Evolutionary conservation across 2,888 invertebrate genomes (phyloP).

Genomic region (Diarsia rubi): DNA sequence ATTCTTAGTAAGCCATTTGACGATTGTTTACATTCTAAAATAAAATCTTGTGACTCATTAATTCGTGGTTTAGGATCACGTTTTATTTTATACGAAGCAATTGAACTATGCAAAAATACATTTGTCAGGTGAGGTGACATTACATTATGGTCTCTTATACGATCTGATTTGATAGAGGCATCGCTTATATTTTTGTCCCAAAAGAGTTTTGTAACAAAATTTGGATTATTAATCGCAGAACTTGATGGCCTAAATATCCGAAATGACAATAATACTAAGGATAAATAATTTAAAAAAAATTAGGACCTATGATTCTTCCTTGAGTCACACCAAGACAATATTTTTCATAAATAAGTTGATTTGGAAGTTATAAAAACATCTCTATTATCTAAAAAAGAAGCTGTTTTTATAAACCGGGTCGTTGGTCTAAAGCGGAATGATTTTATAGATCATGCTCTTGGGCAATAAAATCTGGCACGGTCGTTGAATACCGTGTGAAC

Average conservation of each 20-base stretch:
- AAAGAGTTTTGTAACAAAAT: background rate
- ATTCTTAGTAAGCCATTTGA: conserved; percentile 27
- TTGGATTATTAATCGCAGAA: background rate
- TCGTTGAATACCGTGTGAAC: conserved; percentile 69
- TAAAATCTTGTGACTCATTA: conserved; percentile 6
- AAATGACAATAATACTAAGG: background rate
- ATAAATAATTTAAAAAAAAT: background rate
- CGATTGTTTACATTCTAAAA: conserved; percentile 26
- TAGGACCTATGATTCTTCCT: background rate
- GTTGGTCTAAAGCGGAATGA: conserved; percentile 31
- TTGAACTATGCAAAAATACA: background rate
- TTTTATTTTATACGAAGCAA: background rate
- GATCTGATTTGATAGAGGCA: background rate
- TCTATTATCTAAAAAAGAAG: background rate
- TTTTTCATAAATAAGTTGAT: background rate
- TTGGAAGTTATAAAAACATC: no score
- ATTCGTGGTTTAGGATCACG: background rate
- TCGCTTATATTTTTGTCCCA: background rate
- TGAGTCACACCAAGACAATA: background rate
- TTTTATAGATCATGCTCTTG: conserved; percentile 49
- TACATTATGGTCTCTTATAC: background rate
- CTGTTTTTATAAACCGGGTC: conserved; percentile 35
- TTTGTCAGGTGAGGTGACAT: background rate
- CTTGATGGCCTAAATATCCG: no score
- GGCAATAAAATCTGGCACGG: conserved; percentile 54